Evolutionary conservation across 2,888 invertebrate genomes (phyloP).

Genomic region (Phragmatobia fuliginosa): DNA sequence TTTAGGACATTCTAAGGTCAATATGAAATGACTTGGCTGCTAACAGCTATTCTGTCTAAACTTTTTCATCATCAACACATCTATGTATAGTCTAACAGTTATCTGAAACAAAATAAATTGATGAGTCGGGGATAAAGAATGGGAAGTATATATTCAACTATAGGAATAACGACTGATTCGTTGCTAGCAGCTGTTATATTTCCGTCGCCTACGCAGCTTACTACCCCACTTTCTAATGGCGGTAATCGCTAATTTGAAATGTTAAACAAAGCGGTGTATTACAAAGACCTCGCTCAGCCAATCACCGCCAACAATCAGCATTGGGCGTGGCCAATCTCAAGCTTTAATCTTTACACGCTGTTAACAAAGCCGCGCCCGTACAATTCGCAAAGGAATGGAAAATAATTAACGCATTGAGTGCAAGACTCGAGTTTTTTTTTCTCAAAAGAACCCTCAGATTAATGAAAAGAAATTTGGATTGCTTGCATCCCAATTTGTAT

Average conservation of each 20-base stretch:
- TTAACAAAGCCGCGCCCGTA: conserved; percentile 73
- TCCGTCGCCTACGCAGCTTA: conserved; percentile 40
- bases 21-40: neutral
- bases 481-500: conserved; percentile 29
- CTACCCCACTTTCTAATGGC: conserved; percentile 45
- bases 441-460: conserved; percentile 49
- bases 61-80: neutral
- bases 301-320: conserved; percentile 68
- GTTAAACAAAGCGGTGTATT: conserved; percentile 74
- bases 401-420: conserved; percentile 75
- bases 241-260: conserved; percentile 72
- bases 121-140: conserved; percentile 29
- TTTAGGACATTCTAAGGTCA: neutral
- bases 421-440: conserved; percentile 42
- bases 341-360: conserved; percentile 70
- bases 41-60: neutral
- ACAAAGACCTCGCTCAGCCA: conserved; percentile 77
- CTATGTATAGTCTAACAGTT: conserved; percentile 33
- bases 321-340: conserved; percentile 76
- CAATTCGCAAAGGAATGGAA: conserved; percentile 74
- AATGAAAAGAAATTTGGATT: conserved; percentile 50
- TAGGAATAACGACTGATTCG: conserved; percentile 40
- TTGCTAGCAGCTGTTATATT: conserved; percentile 31
- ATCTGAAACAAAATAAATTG: neutral
- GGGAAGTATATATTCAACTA: conserved; percentile 28